Evolutionary conservation across 1,140 invertebrate genomes (phyloP).

Genomic region (Heterodera carotae): DNA sequence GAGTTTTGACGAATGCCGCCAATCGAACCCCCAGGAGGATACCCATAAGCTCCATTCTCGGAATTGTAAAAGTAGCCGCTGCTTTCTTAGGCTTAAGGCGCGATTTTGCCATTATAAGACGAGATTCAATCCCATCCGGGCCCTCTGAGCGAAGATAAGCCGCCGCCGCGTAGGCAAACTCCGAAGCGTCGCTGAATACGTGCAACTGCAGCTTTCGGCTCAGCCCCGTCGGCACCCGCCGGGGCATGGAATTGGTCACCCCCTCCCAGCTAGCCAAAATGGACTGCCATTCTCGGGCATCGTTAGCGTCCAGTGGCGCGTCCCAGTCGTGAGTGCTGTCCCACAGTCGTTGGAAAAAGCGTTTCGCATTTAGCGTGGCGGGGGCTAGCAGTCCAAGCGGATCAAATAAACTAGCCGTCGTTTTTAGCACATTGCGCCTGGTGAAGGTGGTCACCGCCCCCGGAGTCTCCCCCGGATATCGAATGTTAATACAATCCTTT

Average conservation of each 20-base stretch:
- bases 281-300: neutral
- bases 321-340: slow-evolving; percentile 27
- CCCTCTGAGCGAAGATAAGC: slow-evolving; percentile 29
- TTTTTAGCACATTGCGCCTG: slow-evolving; percentile 29
- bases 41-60: slow-evolving; percentile 40
- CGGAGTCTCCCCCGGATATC: neutral
- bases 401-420: slow-evolving; percentile 31
- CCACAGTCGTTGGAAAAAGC: slow-evolving; percentile 43
- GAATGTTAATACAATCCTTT: neutral
- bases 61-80: slow-evolving; percentile 26
- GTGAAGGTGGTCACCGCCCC: neutral
- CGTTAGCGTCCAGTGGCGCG: neutral
- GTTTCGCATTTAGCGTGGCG: slow-evolving; percentile 29
- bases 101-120: slow-evolving; percentile 31
- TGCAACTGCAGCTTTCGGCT: slow-evolving; percentile 26
- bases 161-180: slow-evolving; percentile 34
- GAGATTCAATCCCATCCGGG: neutral
- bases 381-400: slow-evolving; percentile 37
- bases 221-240: neutral
- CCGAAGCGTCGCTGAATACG: slow-evolving; percentile 41
- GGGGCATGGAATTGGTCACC: slow-evolving; percentile 10
- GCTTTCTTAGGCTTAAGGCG: slow-evolving; percentile 30
- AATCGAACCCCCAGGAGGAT: slow-evolving; percentile 15
- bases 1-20: slow-evolving; percentile 1
- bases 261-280: neutral